phyloP scores from a whole-genome alignment of 2,797 vertebrate genomes.

The Gouania willdenowi region DNA sequence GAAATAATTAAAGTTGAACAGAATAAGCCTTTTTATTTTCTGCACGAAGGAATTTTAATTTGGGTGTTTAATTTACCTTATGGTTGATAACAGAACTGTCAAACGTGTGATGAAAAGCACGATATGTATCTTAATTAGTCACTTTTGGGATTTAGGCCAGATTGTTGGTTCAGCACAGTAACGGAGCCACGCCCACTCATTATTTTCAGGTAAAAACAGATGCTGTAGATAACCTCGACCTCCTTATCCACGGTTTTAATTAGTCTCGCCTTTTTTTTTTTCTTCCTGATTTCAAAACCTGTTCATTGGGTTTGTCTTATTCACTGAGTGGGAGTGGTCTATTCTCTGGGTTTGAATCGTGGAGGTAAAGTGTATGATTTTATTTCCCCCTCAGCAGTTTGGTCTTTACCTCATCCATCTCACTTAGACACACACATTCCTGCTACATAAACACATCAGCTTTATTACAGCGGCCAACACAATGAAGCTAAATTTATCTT shows the following conservation, averaged over 20 bases:
- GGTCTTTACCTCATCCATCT: constrained; percentile 77
- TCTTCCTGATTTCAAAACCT: constrained; percentile 16
- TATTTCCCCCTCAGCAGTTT: constrained; percentile 69
- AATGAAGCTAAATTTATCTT: constrained; percentile 70
- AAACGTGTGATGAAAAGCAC: constrained; percentile 40
- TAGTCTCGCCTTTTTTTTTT: constrained; percentile 10
- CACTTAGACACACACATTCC: constrained; percentile 64
- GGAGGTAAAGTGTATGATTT: constrained; percentile 61
- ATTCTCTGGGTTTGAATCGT: constrained; percentile 62
- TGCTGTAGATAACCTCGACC: constrained; percentile 14
- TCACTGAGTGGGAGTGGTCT: neutral
- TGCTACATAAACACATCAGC: constrained; percentile 73
- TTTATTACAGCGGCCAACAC: constrained; percentile 54
- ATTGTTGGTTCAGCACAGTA: neutral
- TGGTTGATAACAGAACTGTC: constrained; percentile 36
- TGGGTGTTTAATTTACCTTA: constrained; percentile 30
- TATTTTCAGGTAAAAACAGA: constrained; percentile 10
- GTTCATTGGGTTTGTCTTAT: constrained; percentile 11
- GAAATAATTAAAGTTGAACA: constrained; percentile 40
- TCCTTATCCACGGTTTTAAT: constrained; percentile 27
- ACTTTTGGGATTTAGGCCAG: constrained; percentile 1
- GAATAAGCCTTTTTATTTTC: constrained; percentile 40
- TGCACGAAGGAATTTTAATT: constrained; percentile 36
- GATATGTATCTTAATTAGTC: constrained; percentile 20
- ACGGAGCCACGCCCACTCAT: neutral